Conservation (phyloP, 2,797 vertebrate species). For the Chaunax sp. region DNA sequence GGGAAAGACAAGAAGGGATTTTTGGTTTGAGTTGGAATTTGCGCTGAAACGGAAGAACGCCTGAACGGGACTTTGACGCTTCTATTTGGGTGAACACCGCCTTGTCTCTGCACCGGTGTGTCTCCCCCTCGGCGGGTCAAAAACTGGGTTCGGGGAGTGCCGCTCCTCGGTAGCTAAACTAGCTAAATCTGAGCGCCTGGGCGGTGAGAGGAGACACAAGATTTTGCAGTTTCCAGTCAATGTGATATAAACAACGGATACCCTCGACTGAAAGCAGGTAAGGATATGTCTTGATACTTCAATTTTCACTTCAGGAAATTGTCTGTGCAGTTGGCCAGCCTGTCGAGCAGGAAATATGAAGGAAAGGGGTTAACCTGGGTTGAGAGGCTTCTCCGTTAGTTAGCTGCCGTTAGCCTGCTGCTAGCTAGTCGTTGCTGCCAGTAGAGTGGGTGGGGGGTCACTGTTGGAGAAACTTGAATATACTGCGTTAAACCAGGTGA, state of each 20-base stretch:
- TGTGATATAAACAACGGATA: conserved; percentile 84
- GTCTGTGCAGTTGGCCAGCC: conserved; percentile 40
- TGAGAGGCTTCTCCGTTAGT: conserved; percentile 69
- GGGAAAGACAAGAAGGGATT: conserved; percentile 74
- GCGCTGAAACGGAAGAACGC: conserved; percentile 51
- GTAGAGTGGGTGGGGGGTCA: conserved; percentile 63
- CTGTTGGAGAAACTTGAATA: conserved; percentile 23
- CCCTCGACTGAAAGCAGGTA: conserved; percentile 84
- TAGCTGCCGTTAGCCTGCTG: conserved; percentile 62
- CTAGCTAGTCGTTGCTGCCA: conserved; percentile 55
- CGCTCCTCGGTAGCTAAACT: conserved; percentile 82
- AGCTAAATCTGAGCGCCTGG: conserved; percentile 78
- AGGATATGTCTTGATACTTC: conserved; percentile 46
- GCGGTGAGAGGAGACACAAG: conserved; percentile 75
- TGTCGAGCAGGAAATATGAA: conserved; percentile 45
- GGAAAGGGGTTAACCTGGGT: conserved; percentile 75
- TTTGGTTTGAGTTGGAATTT: conserved; percentile 63
- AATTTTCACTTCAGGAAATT: conserved; percentile 50
- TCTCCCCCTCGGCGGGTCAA: conserved; percentile 81
- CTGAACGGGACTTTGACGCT: conserved; percentile 57
- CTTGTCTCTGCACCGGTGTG: conserved; percentile 75
- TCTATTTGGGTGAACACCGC: conserved; percentile 70
- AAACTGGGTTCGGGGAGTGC: conserved; percentile 87
- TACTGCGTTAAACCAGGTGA: conserved; percentile 10
- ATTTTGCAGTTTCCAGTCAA: conserved; percentile 81